Evolutionary conservation across 2,888 invertebrate genomes (phyloP).

Genomic region (Eueremaeus valkanovi): DNA sequence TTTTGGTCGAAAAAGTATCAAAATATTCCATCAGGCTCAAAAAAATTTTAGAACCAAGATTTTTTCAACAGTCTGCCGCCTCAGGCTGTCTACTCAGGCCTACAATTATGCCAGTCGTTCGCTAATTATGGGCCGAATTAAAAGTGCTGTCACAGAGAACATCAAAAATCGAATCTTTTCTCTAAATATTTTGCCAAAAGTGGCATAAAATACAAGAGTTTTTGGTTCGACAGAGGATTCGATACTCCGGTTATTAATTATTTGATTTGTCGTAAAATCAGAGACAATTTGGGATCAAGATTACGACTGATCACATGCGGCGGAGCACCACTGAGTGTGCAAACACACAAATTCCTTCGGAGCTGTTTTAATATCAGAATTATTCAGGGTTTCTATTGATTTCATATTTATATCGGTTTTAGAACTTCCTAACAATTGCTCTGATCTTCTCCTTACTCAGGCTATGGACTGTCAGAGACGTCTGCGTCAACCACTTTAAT

Average conservation of each 20-base stretch:
- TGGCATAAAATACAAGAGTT: slow-evolving; percentile 86
- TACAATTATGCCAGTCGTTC: slow-evolving; percentile 92
- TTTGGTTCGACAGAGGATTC: slow-evolving; percentile 66
- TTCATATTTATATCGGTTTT: neutral
- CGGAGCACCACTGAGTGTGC: slow-evolving; percentile 90
- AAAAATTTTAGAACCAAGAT: too few relatives aligned
- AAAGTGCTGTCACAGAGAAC: slow-evolving; percentile 93
- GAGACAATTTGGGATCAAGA: slow-evolving; percentile 77
- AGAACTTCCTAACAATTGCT: neutral
- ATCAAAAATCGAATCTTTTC: slow-evolving; percentile 69
- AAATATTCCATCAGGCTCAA: too few relatives aligned
- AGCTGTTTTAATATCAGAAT: slow-evolving; percentile 85
- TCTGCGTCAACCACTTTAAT: slow-evolving; percentile 72
- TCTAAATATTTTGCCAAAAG: slow-evolving; percentile 84
- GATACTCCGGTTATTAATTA: slow-evolving; percentile 56
- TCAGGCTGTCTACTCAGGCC: slow-evolving; percentile 80
- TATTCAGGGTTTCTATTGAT: slow-evolving; percentile 58
- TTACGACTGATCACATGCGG: slow-evolving; percentile 84
- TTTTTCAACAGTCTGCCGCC: too few relatives aligned
- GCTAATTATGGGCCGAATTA: slow-evolving; percentile 56
- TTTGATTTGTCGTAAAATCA: slow-evolving; percentile 63
- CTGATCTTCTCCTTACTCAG: slow-evolving; percentile 51
- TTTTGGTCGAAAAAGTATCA: too few relatives aligned
- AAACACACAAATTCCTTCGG: slow-evolving; percentile 90
- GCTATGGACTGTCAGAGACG: slow-evolving; percentile 96